Conservation (phyloP, 1,140 invertebrate genomes). For the Bilobella aurantiaca region DNA sequence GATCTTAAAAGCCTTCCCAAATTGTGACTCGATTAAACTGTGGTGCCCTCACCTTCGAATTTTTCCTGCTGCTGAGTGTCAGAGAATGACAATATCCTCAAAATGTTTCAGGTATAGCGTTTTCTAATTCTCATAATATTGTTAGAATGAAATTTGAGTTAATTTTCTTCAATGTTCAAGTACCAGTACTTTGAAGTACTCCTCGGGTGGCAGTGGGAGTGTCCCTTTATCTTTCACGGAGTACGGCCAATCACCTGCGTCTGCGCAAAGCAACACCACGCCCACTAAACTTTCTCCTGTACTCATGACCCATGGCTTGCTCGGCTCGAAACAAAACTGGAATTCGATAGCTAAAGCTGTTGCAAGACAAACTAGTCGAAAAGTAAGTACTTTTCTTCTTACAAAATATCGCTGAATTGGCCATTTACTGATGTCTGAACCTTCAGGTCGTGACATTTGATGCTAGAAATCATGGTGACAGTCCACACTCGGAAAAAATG, state of each 20-base stretch:
- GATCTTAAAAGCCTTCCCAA: too few species aligned
- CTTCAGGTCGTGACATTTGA: constrained; percentile 64
- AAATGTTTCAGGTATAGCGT: too few species aligned
- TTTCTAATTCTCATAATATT: too few species aligned
- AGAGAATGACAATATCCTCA: too few species aligned
- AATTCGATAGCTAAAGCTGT: constrained; percentile 64
- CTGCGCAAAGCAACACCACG: too few species aligned
- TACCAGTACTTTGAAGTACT: too few species aligned
- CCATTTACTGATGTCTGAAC: neutral
- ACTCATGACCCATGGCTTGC: constrained; percentile 71
- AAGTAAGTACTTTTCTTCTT: constrained; percentile 41
- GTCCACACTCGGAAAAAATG: constrained; percentile 61
- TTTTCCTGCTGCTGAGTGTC: too few species aligned
- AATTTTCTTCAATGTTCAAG: too few species aligned
- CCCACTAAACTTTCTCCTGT: constrained; percentile 37
- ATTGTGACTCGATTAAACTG: too few species aligned
- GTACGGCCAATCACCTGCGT: too few species aligned
- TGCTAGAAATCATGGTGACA: constrained; percentile 83
- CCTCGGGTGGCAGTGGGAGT: neutral
- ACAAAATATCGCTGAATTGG: neutral
- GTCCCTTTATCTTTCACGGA: neutral
- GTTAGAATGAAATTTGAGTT: too few species aligned
- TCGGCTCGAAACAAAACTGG: constrained; percentile 80
- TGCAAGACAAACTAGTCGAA: constrained; percentile 50
- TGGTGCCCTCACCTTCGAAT: too few species aligned